Percentiles rank a stretch among this genome's conserved stretches.
phyloP scores from a whole-genome alignment of 2,888 invertebrate genomes.

The Oxycera nigricornis region DNA sequence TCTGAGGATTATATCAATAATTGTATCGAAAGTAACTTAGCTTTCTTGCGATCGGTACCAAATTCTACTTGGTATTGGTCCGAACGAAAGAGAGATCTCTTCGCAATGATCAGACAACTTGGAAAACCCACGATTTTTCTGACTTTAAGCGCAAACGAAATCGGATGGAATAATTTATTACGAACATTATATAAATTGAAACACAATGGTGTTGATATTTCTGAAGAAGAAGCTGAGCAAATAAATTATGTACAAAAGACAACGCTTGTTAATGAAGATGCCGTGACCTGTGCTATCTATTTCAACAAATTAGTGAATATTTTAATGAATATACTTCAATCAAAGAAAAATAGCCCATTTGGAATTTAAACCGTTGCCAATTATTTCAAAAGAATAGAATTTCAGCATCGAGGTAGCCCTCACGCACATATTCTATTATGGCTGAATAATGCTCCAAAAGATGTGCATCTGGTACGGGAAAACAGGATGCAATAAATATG shows the following conservation, averaged over 20 bases:
- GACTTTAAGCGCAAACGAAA: constrained; percentile 60
- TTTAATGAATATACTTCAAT: constrained; percentile 45
- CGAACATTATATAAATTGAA: constrained; percentile 53
- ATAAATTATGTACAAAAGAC: constrained; percentile 45
- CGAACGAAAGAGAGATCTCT: constrained; percentile 56
- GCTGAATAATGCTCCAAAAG: too few species aligned
- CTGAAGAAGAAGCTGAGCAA: not conserved
- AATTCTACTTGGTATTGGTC: constrained; percentile 56
- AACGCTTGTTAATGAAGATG: constrained; percentile 49
- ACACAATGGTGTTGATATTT: not conserved
- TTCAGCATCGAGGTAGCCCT: too few species aligned
- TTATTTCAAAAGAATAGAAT: constrained; percentile 55
- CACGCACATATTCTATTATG: too few species aligned
- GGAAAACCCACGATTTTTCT: constrained; percentile 58
- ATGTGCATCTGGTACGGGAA: too few species aligned
- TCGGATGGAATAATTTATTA: constrained; percentile 55
- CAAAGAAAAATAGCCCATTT: constrained; percentile 50
- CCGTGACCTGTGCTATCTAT: constrained; percentile 49
- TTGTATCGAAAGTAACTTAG: constrained; percentile 50
- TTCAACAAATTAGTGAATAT: constrained; percentile 46
- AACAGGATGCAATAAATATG: too few species aligned
- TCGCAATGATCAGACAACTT: constrained; percentile 59
- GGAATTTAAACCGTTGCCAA: constrained; percentile 49
- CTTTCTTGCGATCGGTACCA: constrained; percentile 52
- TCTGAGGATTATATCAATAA: constrained; percentile 49